Evolutionary conservation across 2,888 invertebrate genomes (phyloP).

Genomic region (Philereme transversata): DNA sequence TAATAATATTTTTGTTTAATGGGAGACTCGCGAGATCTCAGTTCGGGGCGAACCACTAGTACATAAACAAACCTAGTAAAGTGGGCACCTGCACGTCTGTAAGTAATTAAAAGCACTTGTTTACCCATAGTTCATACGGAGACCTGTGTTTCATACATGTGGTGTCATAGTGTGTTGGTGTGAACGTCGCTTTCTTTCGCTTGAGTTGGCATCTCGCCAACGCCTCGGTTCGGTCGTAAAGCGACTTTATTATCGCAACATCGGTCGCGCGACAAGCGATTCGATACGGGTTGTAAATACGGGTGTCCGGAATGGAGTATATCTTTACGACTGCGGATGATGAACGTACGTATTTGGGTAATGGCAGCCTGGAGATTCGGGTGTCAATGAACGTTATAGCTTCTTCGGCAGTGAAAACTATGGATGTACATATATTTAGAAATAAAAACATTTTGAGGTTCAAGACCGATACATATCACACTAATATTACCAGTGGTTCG

Average conservation of each 20-base stretch:
- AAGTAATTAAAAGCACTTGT: background rate
- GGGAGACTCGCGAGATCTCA: no score
- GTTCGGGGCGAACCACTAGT: no score
- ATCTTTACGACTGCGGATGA: slow-evolving; percentile 14
- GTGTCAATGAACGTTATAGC: no score
- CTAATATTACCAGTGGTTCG: no score
- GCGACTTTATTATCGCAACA: slow-evolving; percentile 29
- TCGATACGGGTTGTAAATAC: slow-evolving; percentile 32
- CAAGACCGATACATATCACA: no score
- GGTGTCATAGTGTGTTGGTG: slow-evolving; percentile 11
- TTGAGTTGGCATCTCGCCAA: slow-evolving; percentile 32
- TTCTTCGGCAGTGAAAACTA: no score
- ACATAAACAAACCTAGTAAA: no score
- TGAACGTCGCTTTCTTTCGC: slow-evolving; percentile 27
- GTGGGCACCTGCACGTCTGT: no score
- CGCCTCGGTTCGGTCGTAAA: slow-evolving; percentile 28
- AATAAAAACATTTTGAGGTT: no score
- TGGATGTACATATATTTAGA: no score
- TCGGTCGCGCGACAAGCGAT: slow-evolving; percentile 27
- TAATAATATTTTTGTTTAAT: no score
- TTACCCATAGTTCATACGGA: background rate
- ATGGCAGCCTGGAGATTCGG: background rate
- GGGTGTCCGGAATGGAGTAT: slow-evolving; percentile 13
- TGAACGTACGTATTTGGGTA: slow-evolving; percentile 8
- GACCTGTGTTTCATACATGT: background rate